phyloP scores from a whole-genome alignment of 2,888 invertebrate genomes.

The Tridacna crocea region DNA sequence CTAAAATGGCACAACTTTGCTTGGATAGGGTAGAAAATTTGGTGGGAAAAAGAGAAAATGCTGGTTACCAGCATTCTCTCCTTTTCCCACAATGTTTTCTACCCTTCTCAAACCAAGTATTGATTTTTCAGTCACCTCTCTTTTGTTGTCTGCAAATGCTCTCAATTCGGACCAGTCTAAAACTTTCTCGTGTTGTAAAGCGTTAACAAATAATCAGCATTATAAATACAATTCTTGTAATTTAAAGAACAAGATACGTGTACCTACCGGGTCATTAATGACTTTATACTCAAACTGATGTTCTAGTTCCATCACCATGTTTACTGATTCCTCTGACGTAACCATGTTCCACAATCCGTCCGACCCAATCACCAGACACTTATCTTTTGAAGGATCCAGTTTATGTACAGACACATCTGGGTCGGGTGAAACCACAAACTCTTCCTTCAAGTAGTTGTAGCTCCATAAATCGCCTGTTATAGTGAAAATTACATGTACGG shows the following conservation, averaged over 20 bases:
- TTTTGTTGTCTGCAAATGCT: too few relatives aligned
- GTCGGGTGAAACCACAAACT: constrained; percentile 98
- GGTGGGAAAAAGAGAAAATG: too few relatives aligned
- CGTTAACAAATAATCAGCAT: too few relatives aligned
- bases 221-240: too few relatives aligned
- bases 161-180: too few relatives aligned
- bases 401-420: constrained; percentile 97
- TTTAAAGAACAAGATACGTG: neutral
- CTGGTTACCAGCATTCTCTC: too few relatives aligned
- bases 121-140: too few relatives aligned
- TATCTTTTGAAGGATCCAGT: constrained; percentile 87
- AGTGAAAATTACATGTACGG: neutral
- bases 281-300: constrained; percentile 78
- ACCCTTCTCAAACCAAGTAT: too few relatives aligned
- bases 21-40: too few relatives aligned
- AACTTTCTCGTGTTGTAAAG: too few relatives aligned
- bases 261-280: constrained; percentile 76
- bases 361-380: constrained; percentile 96
- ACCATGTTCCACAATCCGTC: constrained; percentile 99
- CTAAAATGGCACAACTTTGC: too few relatives aligned
- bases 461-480: constrained; percentile 96
- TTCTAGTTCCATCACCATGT: constrained; percentile 87
- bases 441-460: constrained; percentile 94
- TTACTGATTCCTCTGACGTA: constrained; percentile 92
- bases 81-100: too few relatives aligned